phyloP scores from a whole-genome alignment of 2,113 vertebrate genomes.

The Axis porcinus region DNA sequence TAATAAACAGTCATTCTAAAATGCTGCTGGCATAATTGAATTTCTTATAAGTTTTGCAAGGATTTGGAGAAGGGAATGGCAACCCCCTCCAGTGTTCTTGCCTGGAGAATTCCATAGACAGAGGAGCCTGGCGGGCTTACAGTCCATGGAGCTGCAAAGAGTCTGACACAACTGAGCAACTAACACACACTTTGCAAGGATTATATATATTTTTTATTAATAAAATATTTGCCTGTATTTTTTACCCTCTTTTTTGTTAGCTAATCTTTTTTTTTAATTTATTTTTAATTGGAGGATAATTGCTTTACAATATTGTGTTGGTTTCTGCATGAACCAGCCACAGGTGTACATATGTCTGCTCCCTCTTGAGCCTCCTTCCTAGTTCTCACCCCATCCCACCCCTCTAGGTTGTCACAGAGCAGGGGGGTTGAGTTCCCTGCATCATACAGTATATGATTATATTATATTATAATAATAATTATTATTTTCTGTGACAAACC shows the following conservation, averaged over 20 bases:
- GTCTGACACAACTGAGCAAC: neutral
- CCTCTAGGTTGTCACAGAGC: neutral
- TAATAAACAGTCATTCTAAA: neutral
- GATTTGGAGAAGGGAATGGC: neutral
- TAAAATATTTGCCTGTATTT: neutral
- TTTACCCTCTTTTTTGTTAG: neutral
- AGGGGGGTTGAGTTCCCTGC: neutral
- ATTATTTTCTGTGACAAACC: neutral
- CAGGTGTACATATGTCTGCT: neutral
- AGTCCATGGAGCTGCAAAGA: neutral
- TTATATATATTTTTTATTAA: neutral
- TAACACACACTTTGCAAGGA: neutral
- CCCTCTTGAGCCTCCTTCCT: neutral
- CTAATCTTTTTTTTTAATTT: neutral
- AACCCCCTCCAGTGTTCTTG: neutral
- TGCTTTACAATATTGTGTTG: neutral
- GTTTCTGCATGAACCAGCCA: neutral
- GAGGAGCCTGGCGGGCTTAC: neutral
- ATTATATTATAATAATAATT: neutral
- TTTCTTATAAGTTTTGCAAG: neutral
- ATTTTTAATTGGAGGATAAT: neutral
- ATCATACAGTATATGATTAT: neutral
- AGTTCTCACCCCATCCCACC: neutral
- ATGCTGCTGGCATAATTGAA: neutral
- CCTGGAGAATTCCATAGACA: neutral